Percentiles rank a stretch among this genome's conserved stretches.
Conservation (phyloP, 2,797 vertebrate species). For the Gymnoscopelus microlampas region DNA sequence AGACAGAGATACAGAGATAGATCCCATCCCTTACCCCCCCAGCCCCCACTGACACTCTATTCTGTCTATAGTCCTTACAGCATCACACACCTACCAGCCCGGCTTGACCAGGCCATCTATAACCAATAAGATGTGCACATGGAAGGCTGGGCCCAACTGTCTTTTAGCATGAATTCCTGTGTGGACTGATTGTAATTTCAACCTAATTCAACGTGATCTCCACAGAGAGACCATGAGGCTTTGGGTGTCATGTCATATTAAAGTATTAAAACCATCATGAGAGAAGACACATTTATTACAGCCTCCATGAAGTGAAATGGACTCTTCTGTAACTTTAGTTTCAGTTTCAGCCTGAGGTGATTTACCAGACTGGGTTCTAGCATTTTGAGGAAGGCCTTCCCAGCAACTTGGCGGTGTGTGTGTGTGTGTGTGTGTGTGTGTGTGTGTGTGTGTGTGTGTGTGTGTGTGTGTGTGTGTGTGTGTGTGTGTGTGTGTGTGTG, state of each 20-base stretch:
- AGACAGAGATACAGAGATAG: slow-evolving; percentile 68
- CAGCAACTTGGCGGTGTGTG: background rate
- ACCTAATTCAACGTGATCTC: no score
- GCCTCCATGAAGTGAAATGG: no score
- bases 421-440: background rate
- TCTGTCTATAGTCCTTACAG: slow-evolving; percentile 10
- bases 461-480: background rate
- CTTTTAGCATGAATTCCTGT: no score
- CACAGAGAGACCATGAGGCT: no score
- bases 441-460: background rate
- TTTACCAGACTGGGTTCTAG: slow-evolving; percentile 7
- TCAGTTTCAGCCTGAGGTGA: background rate
- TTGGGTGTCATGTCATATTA: no score
- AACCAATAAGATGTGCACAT: slow-evolving; percentile 13
- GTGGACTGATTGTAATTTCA: no score
- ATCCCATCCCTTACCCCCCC: slow-evolving; percentile 57
- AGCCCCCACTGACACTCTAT: slow-evolving; percentile 30
- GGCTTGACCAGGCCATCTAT: background rate
- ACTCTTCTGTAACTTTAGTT: background rate
- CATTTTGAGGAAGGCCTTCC: background rate
- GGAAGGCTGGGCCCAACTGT: no score
- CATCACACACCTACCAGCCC: slow-evolving; percentile 51
- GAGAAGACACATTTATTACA: no score
- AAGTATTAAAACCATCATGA: no score
- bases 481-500: background rate